Percentiles rank a stretch among this genome's conserved stretches.
These are phyloP conservation scores for Tribolium freemani DNA, from an alignment of 2,888 invertebrate genomes.

Conservation along the genomic window DNA sequence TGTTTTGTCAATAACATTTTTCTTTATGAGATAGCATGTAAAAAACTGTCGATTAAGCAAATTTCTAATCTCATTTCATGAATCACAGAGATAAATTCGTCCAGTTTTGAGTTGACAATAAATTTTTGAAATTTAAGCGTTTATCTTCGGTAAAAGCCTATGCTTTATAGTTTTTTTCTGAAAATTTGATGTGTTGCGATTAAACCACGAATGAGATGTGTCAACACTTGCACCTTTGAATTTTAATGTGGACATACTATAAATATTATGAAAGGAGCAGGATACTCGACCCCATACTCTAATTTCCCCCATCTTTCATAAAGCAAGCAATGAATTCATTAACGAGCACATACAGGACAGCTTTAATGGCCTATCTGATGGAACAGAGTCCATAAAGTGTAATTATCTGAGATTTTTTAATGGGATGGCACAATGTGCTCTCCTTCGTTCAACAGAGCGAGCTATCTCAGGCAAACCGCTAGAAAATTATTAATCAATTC, in stretches of 20 bases:
- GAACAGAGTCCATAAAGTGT: constrained; percentile 47
- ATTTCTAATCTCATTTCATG: no score
- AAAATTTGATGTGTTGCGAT: no score
- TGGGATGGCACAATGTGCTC: no score
- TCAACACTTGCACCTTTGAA: constrained; percentile 16
- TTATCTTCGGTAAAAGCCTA: no score
- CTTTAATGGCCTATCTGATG: constrained; percentile 58
- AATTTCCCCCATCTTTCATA: constrained; percentile 48
- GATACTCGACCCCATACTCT: constrained; percentile 35
- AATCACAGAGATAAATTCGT: no score
- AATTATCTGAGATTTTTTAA: constrained; percentile 35
- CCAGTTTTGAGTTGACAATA: no score
- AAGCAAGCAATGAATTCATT: constrained; percentile 54
- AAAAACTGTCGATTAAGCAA: no score
- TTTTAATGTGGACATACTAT: constrained; percentile 30
- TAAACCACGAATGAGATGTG: not conserved
- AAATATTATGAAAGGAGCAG: constrained; percentile 24
- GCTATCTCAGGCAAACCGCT: no score
- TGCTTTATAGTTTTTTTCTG: no score
- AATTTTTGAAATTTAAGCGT: no score
- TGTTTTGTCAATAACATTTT: no score
- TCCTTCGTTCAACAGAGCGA: not conserved
- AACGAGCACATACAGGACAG: constrained; percentile 49
- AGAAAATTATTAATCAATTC: not conserved
- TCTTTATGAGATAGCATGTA: no score